A percentile compares a stretch with the other conserved stretches of the same genome.
phyloP scores from a whole-genome alignment of 1,140 invertebrate genomes.

The Mizuhopecten yessoensis region DNA sequence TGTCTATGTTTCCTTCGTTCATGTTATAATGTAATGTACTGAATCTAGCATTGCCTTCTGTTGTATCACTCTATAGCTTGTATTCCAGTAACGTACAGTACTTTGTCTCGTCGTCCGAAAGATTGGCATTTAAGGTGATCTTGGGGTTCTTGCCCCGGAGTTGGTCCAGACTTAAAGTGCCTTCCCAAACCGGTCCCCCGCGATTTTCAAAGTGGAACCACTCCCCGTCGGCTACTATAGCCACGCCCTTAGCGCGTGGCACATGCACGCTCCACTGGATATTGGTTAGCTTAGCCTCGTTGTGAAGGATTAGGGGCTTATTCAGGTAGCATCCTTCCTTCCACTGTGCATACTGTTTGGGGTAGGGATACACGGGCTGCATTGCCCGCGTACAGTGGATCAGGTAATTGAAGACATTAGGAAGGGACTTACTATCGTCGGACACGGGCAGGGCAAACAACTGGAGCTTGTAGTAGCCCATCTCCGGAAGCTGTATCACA shows the following conservation, averaged over 20 bases:
- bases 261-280: conserved; percentile 75
- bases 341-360: conserved; percentile 82
- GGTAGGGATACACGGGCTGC: conserved; percentile 72
- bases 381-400: conserved; percentile 68
- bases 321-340: conserved; percentile 81
- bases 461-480: conserved; percentile 80
- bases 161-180: conserved; percentile 70
- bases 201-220: conserved; percentile 79
- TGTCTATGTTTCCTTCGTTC: neutral
- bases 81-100: conserved; percentile 81
- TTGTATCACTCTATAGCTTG: neutral
- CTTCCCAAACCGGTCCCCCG: conserved; percentile 72
- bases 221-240: conserved; percentile 78
- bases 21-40: neutral
- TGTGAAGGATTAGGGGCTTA: conserved; percentile 74
- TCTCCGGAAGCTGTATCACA: conserved; percentile 73
- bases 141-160: conserved; percentile 75
- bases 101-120: conserved; percentile 72
- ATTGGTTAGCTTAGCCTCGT: conserved; percentile 63
- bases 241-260: conserved; percentile 78
- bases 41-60: neutral
- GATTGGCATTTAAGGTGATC: conserved; percentile 79
- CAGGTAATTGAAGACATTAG: conserved; percentile 81
- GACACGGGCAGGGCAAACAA: conserved; percentile 76
- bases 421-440: conserved; percentile 76